Evolutionary conservation across 2,888 invertebrate genomes (phyloP).

Genomic region (Torymus auratus): DNA sequence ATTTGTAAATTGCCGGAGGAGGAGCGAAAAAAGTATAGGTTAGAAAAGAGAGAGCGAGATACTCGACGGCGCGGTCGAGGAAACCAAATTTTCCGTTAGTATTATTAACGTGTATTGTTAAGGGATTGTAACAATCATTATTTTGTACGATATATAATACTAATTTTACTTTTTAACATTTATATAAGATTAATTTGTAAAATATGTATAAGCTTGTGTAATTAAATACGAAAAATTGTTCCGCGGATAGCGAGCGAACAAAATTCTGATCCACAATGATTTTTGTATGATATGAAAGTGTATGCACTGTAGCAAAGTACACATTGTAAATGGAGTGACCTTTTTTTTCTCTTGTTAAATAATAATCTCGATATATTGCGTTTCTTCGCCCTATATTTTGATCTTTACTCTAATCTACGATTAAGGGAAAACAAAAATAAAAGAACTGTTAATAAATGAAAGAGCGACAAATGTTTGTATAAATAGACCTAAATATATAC

Average conservation of each 20-base stretch:
- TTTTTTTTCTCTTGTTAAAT: conserved; percentile 39
- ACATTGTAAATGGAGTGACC: conserved; percentile 34
- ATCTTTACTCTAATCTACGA: conserved; percentile 2
- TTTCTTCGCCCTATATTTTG: conserved; percentile 2
- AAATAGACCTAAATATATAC: conserved; percentile 39
- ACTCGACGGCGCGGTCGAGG: conserved; percentile 2
- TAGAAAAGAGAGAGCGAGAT: not conserved
- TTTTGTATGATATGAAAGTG: conserved; percentile 29
- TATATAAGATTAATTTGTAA: not conserved
- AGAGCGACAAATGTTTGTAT: conserved; percentile 42
- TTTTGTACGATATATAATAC: conserved; percentile 14
- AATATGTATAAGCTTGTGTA: not conserved
- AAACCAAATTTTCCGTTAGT: conserved; percentile 36
- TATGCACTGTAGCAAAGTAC: conserved; percentile 7
- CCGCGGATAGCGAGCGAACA: not conserved
- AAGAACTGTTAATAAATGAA: conserved; percentile 42
- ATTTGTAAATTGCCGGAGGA: conserved; percentile 1
- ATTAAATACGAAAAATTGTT: not conserved
- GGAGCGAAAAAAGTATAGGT: conserved; percentile 10
- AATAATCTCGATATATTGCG: conserved; percentile 24
- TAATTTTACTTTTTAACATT: not conserved
- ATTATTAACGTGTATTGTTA: conserved; percentile 35
- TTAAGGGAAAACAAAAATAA: not conserved
- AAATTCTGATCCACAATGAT: conserved; percentile 4
- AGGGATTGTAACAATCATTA: not conserved